Base-by-base conservation (phyloP, 2,888 invertebrate species). In the Polymixis lichenea region DNA sequence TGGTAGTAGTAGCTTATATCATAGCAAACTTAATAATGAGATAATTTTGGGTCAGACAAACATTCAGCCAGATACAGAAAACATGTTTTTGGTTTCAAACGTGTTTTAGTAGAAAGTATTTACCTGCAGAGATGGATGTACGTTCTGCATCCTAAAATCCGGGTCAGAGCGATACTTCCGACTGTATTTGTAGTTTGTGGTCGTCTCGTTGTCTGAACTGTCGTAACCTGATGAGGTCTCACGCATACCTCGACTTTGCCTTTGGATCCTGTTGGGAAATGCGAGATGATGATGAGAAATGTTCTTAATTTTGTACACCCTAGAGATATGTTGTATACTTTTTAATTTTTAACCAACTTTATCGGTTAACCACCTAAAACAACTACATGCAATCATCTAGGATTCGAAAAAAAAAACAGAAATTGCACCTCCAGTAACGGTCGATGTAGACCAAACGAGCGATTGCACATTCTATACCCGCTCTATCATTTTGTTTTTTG, bases 221-320 rank as follows among this genome's bases (percentile, higher is more conserved):
- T 99, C 98, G 94, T 99, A 99, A 19, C 99, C 99, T 83, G 98
- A 98, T n/a, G 98, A 98, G 0, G 98, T 98, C 91, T 98, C 98
- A 68, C 98, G 97, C 78, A 97, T 97, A 8, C 98, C 98, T 79
- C 98, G 96, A 87, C 95, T 97, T 87, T 97, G 95, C 86, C 97
- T 96, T 75, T 97, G 97, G 81, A 96, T 96, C 89, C 97, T 97
- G 64, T 55, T 8, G 86, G 55, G 19, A 53, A 62, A 43, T 61
- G 22, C 17, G 28, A 46, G 22, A 0, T 49, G 19, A 22, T 38
- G 13, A 11, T 46, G 7, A n/a, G 19, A 19, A 49, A 70, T n/a
- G 1, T 22, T 66, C 53, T 22, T 22, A 22, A 22, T 53, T 51
- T 22, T 51, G 22, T 53, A 22, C 22, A 53, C 19, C 11, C 53